Evolutionary conservation across 1,140 invertebrate species (phyloP), one percentile per base, ranked within the genome.

Genomic region (Drosophila sechellia): DNA sequence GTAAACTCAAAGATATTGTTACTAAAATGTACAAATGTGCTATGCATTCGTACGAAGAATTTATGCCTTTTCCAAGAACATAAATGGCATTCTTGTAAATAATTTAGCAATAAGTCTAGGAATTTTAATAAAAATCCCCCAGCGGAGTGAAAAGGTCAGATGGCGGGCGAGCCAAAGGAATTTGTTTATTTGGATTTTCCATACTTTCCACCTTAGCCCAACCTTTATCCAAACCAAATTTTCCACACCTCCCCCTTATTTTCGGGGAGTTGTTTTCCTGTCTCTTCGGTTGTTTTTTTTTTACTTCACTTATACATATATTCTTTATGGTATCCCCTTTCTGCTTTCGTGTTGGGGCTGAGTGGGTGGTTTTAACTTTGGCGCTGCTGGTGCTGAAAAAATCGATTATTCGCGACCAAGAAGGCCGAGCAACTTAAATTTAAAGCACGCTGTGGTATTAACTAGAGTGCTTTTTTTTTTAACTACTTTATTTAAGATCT

Each of bases 371-470:
- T 48, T 53, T 45, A 66, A 66, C 49, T 54, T 54, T 55, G 42
- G 63, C 64, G 48, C 37, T 13, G 49, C 50, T 56, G 34, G 17
- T 25, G 5, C 66, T 70, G 68, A 70, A 70, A 70, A 73, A 73
- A 74, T 74, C 71, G 69, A 74, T 74, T 70, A 70, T 22, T 34
- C 34, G 48, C 17, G 31, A 6, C 34, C 37, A 42, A 65, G 64
- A 63, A 42, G 46, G 60, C 43, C 60, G 52, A 37, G 65, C 43
- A 42, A 58, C 71, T 75, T 64, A 37, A 75, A 74, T 74, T 75
- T 75, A 74, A 75, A 75, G 58, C 59, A 43, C 22, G 0, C 13
- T 34, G 25, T 12, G 25, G 3, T 17, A 46, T 54, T 49, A 53
- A 45, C 39, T 13, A 35, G 35, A 0, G 11, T 10, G 0, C 10